Base-by-base conservation (phyloP, 2,113 vertebrate species). In the Todiramphus chloris region DNA sequence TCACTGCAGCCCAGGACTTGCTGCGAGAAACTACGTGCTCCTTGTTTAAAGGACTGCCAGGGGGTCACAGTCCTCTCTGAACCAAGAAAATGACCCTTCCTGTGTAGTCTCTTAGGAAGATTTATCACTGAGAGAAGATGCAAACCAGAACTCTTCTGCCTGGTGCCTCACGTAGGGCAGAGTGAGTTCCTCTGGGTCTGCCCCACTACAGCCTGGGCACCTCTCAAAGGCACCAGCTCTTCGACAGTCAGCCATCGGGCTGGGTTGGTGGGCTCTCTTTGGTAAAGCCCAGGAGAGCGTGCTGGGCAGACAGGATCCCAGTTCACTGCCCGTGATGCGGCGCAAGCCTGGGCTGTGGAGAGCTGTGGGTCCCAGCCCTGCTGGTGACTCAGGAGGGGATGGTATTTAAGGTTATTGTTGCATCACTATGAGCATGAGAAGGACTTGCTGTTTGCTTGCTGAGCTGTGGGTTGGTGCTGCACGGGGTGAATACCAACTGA, bases 321-420 rank as follows among this genome's bases (percentile, higher is more conserved):
- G 33, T 13, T 39, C 48, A 2, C 1, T 20, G 41, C 70, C 3
- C 0, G 1, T 0, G 13, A 11, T 24, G 0, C 3, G 30, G 33
- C 33, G 33, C 5, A 5, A 67, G 28, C n/a, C 44, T 3, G 60
- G 79, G 43, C 58, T 11, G 3, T 10, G 67, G 21, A 31, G 62
- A 13, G 44, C 0, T 21, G 43, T 3, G 46, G 50, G 30, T 21
- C 75, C 70, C 21, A 12, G 3, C 56, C 48, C 37, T 10, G 72
- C 56, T 16, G 56, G 10, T 19, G 27, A 10, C 41, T 75, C 64
- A 0, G 9, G 1, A 12, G n/a, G 33, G 46, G 44, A 17, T 1
- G 2, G 53, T 44, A 30, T 58, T 87, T 31, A 25, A 39, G 50
- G 4, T 48, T 4, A 4, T 70, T 28, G 35, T 35, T 33, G 66